Base-by-base conservation (phyloP, 2,888 invertebrate genomes). In the Steinernema carpocapsae region DNA sequence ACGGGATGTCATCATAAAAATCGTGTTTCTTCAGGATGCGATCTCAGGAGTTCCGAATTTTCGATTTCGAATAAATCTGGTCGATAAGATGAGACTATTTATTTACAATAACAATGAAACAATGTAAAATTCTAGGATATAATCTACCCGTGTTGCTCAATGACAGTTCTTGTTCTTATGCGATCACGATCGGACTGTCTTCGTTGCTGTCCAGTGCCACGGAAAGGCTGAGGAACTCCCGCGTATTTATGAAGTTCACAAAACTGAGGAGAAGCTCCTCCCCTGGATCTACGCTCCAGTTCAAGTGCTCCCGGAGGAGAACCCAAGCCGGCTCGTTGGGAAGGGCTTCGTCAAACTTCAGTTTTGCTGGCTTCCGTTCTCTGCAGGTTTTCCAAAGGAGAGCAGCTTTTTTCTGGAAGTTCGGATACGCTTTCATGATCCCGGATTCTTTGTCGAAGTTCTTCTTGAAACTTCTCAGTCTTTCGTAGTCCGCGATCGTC, bases 301-400 rank as follows among this genome's bases (percentile, higher is more conserved):
- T 64, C 17, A 64, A n/a, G 17, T 64, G 64, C 6, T 64, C 64
- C 3, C 26, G 64, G 17, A 64, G 64, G 17, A 64, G 37, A 64
- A 64, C 19, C 64, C 64, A 64, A 14, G 64, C 29, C 17, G 64
- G 64, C 4, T 64, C 64, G 6, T 10, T 10, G 12, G 64, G 64
- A 32, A 64, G 29, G 12, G 29, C 32, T 48, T 17, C 14, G 64
- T 37, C 17, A 17, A 17, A 12, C 64, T 17, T 26, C 32, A 64
- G 24, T 29, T 64, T 64, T 32, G 14, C 64, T 2, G 64, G 37
- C 17, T 64, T 64, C 17, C 64, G 29, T 2, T 32, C 17, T 17
- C 64, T 10, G 64, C 64, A 64, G 14, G 17, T 29, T 17, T 32
- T 64, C 64, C 64, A 64, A 12, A 64, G 24, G 3, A 26, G 17